Evolutionary conservation across 2,797 vertebrate species (phyloP), one percentile per base, ranked within the genome.

Genomic region (Champsocephalus esox): DNA sequence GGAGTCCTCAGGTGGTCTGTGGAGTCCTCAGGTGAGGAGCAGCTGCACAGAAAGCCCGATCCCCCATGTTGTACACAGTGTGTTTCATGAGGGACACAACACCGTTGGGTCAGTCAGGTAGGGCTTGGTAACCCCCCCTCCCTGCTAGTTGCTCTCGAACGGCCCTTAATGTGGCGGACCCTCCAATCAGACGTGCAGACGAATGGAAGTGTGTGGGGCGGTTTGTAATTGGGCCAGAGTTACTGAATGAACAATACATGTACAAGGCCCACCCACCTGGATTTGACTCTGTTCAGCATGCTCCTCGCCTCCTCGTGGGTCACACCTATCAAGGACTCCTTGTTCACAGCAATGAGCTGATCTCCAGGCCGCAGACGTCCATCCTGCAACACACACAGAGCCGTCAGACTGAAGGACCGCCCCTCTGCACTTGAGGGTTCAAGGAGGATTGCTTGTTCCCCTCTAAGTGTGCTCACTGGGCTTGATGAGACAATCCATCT

Each of bases 261-360:
- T 57, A 24, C 13, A 6, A 24, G 46, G 32, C 49, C 3, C 34
- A 56, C 85, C 48, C 78, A 97, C 97, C 96, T 96, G 86, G 93
- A 84, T 81, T 96, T 96, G 82, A 94, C 95, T 92, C 96, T 96
- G 88, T 93, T 95, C 77, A 97, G 83, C 75, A 96, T 90, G 86
- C 93, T 93, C 84, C 95, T 96, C 79, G 96, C 97, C 88, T 98
- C 97, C 80, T 98, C 97, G 0, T 96, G 87, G 0, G 96, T 97
- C 75, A 96, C 90, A 17, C 97, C 97, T 81, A 98, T 96, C 80
- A 98, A 81, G 1, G 97, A 97, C 86, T 98, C 96, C 87, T 96
- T 97, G 74, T 97, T 97, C 73, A 98, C 94, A 44, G 97, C 96
- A 0, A 98, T 95, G 21, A 98, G 94, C 73, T 97, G 96, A 88